Evolutionary conservation across 2,113 vertebrate genomes (phyloP), one percentile per base, ranked within the genome.

Genomic region (Chloroceryle aenea): DNA sequence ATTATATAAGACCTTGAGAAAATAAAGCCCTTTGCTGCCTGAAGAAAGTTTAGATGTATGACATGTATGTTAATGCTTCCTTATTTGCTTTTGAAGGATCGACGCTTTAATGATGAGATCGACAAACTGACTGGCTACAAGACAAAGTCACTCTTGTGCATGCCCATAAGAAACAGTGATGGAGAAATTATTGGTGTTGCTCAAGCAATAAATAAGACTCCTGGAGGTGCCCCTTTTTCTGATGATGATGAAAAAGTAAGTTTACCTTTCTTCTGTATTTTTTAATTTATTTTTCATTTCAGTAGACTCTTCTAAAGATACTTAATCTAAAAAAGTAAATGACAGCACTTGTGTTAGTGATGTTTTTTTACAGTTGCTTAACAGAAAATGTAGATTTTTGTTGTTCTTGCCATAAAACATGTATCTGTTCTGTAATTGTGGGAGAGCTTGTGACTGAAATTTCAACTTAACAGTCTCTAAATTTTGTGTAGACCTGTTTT

Each of bases 121-220:
- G 99, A 99, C 98, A 99, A 99, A 96, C 95, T 99, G 89, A 99
- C 99, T 25, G 99, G 99, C 36, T 99, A 99, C 97, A 99, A 99
- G 98, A 99, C 99, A 61, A 99, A 99, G 97, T 99, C 99, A 2
- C 98, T 99, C 58, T 42, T 99, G 94, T 99, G 99, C 89, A 99
- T 99, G 99, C 99, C 99, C 53, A 99, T 99, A 92, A 98, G 97
- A 93, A 99, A 98, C 98, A 99, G 99, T 55, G 99, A 99, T 45
- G 99, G 99, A 53, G 99, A 99, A 96, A 98, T 99, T 94, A 99
- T 99, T 50, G 99, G 99, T 62, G 99, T 99, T 48, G 99, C 99
- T 69, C 99, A 99, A 98, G 99, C 99, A 52, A 99, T 99, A 98
- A 99, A 99, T 98, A 99, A 99, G 97, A 98, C 97, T 92, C 99